phyloP scores from a whole-genome alignment of 37 sponge, comb jelly and placozoan genomes.

The Oopsacas minuta region DNA sequence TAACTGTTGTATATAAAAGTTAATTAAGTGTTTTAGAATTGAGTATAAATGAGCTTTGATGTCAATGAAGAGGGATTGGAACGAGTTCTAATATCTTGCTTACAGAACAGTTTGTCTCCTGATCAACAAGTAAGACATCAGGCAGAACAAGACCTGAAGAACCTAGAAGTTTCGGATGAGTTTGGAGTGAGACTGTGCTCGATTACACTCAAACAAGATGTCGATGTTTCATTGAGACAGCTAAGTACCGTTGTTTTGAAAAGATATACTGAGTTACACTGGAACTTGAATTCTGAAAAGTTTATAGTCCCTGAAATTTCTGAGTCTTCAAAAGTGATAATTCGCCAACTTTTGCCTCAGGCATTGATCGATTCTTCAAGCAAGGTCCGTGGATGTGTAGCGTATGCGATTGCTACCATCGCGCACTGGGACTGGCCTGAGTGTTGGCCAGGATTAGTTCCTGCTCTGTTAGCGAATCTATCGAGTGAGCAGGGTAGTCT shows the following conservation, averaged over 20 bases:
- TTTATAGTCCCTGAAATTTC: constrained; percentile 35
- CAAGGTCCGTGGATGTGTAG: constrained; percentile 46
- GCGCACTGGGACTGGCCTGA: constrained; percentile 74
- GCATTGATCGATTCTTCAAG: constrained; percentile 37
- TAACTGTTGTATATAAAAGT: no score
- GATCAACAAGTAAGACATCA: background rate
- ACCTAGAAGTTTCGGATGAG: constrained; percentile 11
- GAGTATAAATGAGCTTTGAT: background rate
- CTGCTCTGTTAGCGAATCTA: constrained; percentile 28
- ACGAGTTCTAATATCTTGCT: background rate
- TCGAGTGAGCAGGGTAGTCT: constrained; percentile 29
- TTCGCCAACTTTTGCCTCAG: constrained; percentile 30
- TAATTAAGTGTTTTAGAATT: no score
- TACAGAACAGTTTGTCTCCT: background rate
- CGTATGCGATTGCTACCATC: constrained; percentile 56
- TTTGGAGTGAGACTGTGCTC: constrained; percentile 34
- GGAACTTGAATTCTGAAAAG: constrained; percentile 32
- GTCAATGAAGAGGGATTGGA: background rate
- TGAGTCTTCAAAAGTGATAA: constrained; percentile 27
- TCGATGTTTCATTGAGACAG: constrained; percentile 21
- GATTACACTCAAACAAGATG: background rate
- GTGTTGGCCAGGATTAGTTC: constrained; percentile 52
- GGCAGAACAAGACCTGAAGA: constrained; percentile 11
- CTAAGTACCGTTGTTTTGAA: constrained; percentile 53
- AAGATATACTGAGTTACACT: constrained; percentile 60